Evolutionary conservation across 2,113 vertebrate genomes (phyloP).

Genomic region (Dissostichus mawsoni): DNA sequence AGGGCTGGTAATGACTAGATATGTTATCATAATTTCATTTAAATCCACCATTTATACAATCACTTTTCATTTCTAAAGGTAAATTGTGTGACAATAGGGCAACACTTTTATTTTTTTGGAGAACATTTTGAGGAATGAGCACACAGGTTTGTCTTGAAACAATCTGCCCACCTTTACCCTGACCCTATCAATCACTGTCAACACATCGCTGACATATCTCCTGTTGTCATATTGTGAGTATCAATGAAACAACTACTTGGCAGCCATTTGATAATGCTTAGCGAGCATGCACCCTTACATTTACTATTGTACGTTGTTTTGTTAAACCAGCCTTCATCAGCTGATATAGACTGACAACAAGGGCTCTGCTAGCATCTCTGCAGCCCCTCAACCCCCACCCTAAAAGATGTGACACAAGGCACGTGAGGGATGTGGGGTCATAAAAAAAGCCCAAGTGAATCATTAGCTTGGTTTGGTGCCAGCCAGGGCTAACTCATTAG

Average conservation of each 20-base stretch:
- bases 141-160: conserved; percentile 49
- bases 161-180: conserved; percentile 51
- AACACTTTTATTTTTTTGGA: not conserved
- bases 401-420: conserved; percentile 36
- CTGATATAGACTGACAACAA: not conserved
- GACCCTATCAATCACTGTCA: conserved; percentile 66
- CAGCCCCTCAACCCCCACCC: conserved; percentile 6
- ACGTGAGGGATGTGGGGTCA: conserved; percentile 46
- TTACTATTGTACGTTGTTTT: not conserved
- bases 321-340: not conserved
- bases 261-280: conserved; percentile 54
- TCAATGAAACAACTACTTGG: conserved; percentile 54
- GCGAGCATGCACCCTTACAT: conserved; percentile 17
- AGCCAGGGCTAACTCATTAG: conserved; percentile 66
- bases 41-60: not conserved
- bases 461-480: conserved; percentile 68
- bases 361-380: conserved; percentile 4
- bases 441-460: conserved; percentile 61
- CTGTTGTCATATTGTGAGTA: conserved; percentile 27
- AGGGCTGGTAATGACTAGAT: not conserved
- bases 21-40: not conserved
- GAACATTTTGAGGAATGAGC: conserved; percentile 17
- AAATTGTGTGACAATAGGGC: not conserved
- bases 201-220: conserved; percentile 29
- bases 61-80: not conserved